Evolutionary conservation across 2,113 vertebrate species (phyloP).

Genomic region (Actenoides hombroni): DNA sequence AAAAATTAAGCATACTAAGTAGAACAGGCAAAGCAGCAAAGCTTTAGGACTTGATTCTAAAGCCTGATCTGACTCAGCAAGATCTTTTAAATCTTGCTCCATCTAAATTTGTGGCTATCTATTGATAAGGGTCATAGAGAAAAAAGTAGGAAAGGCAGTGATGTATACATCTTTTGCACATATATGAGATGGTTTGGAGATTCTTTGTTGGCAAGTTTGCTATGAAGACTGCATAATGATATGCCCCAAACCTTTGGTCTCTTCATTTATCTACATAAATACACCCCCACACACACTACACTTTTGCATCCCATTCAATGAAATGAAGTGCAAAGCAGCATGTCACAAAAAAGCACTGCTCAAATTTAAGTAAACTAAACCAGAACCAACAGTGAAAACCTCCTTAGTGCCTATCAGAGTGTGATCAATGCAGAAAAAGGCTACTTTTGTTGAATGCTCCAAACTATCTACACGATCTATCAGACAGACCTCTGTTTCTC

Average conservation of each 20-base stretch:
- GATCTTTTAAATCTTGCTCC: background rate
- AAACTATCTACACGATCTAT: background rate
- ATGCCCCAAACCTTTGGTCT: background rate
- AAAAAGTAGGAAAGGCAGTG: background rate
- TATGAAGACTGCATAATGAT: background rate
- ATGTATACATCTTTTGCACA: background rate
- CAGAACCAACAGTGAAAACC: background rate
- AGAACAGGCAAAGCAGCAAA: background rate
- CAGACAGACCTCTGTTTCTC: background rate
- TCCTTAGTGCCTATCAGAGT: background rate
- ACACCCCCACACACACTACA: fast-evolving
- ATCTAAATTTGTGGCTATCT: background rate
- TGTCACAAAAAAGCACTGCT: background rate
- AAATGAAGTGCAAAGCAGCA: background rate
- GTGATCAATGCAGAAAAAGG: background rate
- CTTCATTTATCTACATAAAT: background rate
- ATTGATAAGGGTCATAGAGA: background rate
- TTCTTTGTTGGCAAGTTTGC: background rate
- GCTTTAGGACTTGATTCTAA: background rate
- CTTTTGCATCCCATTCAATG: background rate
- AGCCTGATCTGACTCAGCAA: background rate
- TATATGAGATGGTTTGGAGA: background rate
- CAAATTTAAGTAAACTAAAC: background rate
- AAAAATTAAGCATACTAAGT: background rate
- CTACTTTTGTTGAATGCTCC: background rate